Percentiles rank a stretch among this genome's conserved stretches.
These are phyloP conservation scores for Natrix natrix DNA, from an alignment of 2,797 vertebrate species.

Conservation along the genomic window DNA sequence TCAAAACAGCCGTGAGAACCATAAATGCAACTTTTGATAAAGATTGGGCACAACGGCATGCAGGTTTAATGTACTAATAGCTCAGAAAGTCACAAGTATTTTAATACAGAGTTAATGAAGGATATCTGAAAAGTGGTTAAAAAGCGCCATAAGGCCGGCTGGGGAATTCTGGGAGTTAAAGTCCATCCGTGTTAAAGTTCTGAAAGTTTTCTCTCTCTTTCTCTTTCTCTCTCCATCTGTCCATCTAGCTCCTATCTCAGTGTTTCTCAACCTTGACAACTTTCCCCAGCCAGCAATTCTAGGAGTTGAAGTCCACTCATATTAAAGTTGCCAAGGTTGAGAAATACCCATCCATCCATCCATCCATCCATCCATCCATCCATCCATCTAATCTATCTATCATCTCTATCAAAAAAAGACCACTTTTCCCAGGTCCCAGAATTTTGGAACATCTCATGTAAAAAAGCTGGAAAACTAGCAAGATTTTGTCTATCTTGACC, in stretches of 20 bases:
- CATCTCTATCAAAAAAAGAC: not conserved
- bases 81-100: not conserved
- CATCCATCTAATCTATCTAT: not conserved
- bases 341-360: not conserved
- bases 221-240: not conserved
- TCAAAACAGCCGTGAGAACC: not conserved
- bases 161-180: not conserved
- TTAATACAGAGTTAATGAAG: not conserved
- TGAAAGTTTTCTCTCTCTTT: too few relatives aligned
- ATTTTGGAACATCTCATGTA: not conserved
- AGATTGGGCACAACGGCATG: not conserved
- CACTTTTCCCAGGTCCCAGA: not conserved
- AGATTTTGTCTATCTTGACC: not conserved
- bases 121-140: not conserved
- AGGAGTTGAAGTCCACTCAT: not conserved
- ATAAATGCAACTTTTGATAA: not conserved
- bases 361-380: rapidly evolving
- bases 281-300: not conserved
- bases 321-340: not conserved
- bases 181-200: not conserved
- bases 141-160: not conserved
- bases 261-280: too few relatives aligned
- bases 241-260: not conserved
- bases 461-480: not conserved
- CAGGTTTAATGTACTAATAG: not conserved